Conservation (phyloP, 1,140 invertebrate species). For the Tyrophagus putrescentiae region DNA sequence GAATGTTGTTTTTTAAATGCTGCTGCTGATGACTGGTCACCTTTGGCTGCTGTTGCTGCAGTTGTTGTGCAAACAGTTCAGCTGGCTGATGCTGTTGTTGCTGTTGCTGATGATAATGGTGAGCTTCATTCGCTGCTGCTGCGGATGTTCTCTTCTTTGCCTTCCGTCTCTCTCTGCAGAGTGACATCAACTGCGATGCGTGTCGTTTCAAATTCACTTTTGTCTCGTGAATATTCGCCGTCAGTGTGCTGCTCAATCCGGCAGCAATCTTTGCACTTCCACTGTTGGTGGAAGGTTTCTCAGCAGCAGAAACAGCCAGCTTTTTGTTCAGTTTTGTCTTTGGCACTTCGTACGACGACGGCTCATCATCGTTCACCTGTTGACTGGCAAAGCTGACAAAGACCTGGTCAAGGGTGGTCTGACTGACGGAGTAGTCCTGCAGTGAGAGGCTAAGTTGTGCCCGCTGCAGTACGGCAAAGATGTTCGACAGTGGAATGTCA, state of each 20-base stretch:
- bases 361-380: constrained; percentile 22
- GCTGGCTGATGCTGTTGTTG: background rate
- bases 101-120: background rate
- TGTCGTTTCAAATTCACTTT: constrained; percentile 2
- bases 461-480: constrained; percentile 48
- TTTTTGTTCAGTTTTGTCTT: background rate
- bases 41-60: background rate
- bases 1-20: no score
- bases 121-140: background rate
- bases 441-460: constrained; percentile 42
- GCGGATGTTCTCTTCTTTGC: no score
- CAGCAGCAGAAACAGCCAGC: background rate
- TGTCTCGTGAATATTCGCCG: background rate
- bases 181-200: constrained; percentile 9
- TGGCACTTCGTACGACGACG: background rate
- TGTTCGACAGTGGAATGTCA: constrained; percentile 41
- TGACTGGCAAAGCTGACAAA: constrained; percentile 28
- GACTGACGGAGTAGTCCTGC: constrained; percentile 56
- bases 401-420: constrained; percentile 61
- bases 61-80: no score
- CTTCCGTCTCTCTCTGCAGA: no score
- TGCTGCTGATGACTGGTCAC: background rate
- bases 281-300: background rate
- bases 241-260: background rate
- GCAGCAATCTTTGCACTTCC: background rate